These are phyloP conservation scores for Channa striata DNA, from an alignment of 2,797 vertebrate genomes.

Conservation along the genomic window DNA sequence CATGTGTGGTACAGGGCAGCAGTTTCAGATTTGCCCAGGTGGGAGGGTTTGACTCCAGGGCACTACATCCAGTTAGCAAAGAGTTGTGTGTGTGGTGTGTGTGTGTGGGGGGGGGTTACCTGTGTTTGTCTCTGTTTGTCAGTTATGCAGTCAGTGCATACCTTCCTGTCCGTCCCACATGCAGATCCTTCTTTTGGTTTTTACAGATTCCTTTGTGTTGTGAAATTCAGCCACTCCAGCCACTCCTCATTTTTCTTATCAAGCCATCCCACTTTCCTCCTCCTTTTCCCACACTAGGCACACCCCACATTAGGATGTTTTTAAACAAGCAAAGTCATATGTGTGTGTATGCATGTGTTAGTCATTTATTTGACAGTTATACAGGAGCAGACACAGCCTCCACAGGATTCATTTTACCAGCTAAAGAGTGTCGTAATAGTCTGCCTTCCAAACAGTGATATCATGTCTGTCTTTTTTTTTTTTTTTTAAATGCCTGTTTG, in stretches of 20 bases:
- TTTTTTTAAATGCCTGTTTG: too few relatives aligned
- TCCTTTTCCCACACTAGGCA: slow-evolving; percentile 54
- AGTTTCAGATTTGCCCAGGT: slow-evolving; percentile 69
- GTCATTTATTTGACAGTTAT: slow-evolving; percentile 29
- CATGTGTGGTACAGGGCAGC: slow-evolving; percentile 56
- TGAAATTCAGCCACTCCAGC: slow-evolving; percentile 45
- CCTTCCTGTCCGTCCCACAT: slow-evolving; percentile 52
- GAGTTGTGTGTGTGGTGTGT: slow-evolving; percentile 19
- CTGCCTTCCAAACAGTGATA: slow-evolving; percentile 10
- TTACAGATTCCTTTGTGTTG: slow-evolving; percentile 51
- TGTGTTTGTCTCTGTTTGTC: too few relatives aligned
- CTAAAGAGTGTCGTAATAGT: slow-evolving; percentile 26
- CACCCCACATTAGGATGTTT: slow-evolving; percentile 29
- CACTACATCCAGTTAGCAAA: slow-evolving; percentile 22
- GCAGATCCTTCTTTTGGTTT: slow-evolving; percentile 62
- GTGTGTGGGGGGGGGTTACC: too few relatives aligned
- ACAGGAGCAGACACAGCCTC: slow-evolving; percentile 2
- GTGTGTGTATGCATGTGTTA: slow-evolving; percentile 24
- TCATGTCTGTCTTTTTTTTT: slow-evolving; percentile 16
- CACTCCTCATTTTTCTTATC: slow-evolving; percentile 69
- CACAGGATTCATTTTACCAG: slow-evolving; percentile 6
- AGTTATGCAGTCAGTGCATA: slow-evolving; percentile 46
- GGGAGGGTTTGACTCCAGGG: slow-evolving; percentile 58
- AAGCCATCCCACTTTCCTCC: slow-evolving; percentile 40
- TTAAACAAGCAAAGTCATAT: slow-evolving; percentile 1